A percentile compares a stretch with the other conserved stretches of the same genome.
phyloP scores from a whole-genome alignment of 2,888 invertebrate species.

The Crocallis elinguaria region DNA sequence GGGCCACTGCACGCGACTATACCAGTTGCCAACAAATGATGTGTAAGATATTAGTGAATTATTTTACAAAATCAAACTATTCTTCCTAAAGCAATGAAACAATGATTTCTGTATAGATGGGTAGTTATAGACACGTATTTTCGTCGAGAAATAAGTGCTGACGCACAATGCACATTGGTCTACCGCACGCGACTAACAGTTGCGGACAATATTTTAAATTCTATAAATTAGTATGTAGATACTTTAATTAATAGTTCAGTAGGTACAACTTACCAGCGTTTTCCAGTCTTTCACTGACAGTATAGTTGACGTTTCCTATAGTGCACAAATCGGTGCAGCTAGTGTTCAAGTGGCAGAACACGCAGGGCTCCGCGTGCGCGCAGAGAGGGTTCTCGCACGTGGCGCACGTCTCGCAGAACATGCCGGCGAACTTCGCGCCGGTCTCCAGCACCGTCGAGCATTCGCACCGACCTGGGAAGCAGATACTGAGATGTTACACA shows the following conservation, averaged over 20 bases:
- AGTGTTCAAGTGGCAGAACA: slow-evolving; percentile 63
- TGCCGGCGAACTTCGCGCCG: slow-evolving; percentile 68
- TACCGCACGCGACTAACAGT: too few relatives aligned
- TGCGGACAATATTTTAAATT: too few relatives aligned
- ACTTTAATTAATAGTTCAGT: not conserved
- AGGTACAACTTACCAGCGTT: slow-evolving; percentile 43
- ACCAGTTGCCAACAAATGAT: too few relatives aligned
- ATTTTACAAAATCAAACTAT: too few relatives aligned
- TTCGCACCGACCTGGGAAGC: slow-evolving; percentile 68
- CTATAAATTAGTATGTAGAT: too few relatives aligned
- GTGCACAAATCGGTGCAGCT: slow-evolving; percentile 65
- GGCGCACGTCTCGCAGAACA: slow-evolving; percentile 81
- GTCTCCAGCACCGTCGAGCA: slow-evolving; percentile 55
- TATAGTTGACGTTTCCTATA: slow-evolving; percentile 66
- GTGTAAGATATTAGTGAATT: too few relatives aligned
- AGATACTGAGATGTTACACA: not conserved
- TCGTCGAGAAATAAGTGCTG: too few relatives aligned
- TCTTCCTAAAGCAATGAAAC: too few relatives aligned
- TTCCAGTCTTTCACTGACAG: slow-evolving; percentile 55
- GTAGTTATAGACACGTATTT: too few relatives aligned
- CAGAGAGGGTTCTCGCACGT: slow-evolving; percentile 80
- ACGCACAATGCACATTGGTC: too few relatives aligned
- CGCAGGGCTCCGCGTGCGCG: slow-evolving; percentile 76
- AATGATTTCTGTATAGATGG: too few relatives aligned
- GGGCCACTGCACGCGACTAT: too few relatives aligned